Conservation (phyloP, 2,113 vertebrate genomes). For the Pan troglodytes region NHGRI_mPanTro3-v2.1_pri NC_072404.2:118454501-118455000, state of each 20-base stretch:
- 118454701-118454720: not conserved
- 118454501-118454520: not conserved
- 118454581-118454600: not conserved
- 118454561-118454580: not conserved
- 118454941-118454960: not conserved
- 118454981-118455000: slow-evolving; percentile 23
- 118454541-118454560: not conserved
- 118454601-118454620: not conserved
- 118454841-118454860: not conserved
- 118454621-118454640: not conserved
- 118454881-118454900: not conserved
- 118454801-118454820: not conserved
- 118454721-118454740: not conserved
- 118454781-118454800: not conserved
- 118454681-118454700: not conserved
- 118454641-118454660: not conserved
- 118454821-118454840: not conserved
- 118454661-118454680: not conserved
- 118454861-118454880: not conserved
- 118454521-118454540: not conserved
- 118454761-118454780: not conserved
- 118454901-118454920: not conserved
- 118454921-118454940: not conserved
- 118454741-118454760: not conserved
- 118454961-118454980: not conserved